These are phyloP conservation scores for Choloepus hoffmanni DNA, from an alignment of 2,113 vertebrate genomes.

Conservation along the genomic window DNA sequence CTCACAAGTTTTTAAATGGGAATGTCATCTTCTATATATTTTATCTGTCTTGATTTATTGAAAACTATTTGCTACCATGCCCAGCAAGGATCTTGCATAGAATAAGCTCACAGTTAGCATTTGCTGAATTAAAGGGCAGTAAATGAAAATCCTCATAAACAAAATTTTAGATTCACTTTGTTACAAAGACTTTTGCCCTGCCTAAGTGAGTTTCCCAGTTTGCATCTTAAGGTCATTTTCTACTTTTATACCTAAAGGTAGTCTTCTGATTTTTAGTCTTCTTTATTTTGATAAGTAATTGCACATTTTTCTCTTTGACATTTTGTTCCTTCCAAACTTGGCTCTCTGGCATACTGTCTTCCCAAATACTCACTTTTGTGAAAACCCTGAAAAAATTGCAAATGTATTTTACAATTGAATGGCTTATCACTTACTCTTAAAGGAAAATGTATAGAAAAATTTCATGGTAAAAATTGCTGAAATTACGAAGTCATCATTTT, in stretches of 20 bases:
- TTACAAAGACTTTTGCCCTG: neutral
- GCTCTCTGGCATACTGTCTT: neutral
- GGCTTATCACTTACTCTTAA: neutral
- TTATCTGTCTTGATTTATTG: neutral
- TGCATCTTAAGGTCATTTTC: neutral
- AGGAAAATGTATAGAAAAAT: neutral
- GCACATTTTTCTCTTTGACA: neutral
- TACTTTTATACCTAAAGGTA: neutral
- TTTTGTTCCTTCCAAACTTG: neutral
- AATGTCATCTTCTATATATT: neutral
- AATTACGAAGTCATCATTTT: neutral
- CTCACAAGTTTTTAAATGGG: neutral
- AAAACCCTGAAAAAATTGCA: neutral
- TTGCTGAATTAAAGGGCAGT: neutral
- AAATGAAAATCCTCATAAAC: neutral
- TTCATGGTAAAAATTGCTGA: neutral
- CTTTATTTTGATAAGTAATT: neutral
- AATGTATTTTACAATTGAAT: neutral
- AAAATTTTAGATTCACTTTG: neutral
- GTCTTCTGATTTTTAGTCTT: neutral
- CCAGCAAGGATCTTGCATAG: neutral
- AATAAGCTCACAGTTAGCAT: neutral
- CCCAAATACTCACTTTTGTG: neutral
- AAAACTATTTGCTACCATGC: neutral
- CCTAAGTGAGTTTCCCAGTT: neutral